Base-by-base conservation (phyloP, 1,140 invertebrate genomes). In the Geopemphigus sp. region DNA sequence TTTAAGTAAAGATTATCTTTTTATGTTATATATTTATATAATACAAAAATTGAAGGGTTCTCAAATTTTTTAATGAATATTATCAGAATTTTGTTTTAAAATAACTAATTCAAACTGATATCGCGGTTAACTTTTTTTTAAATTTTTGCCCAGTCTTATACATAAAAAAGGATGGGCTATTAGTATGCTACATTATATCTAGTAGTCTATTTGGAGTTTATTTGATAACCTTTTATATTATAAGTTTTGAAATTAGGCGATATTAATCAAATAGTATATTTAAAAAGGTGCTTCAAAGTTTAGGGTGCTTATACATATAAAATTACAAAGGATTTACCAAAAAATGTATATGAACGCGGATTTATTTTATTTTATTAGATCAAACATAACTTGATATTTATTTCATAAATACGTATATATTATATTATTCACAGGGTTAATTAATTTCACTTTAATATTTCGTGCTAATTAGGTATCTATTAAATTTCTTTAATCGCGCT, bases 241-340 rank as follows among this genome's bases (percentile, higher is more conserved):
- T 66, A 66, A 66, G n/a, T 11, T 12, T 68, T 68, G 0, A 50
- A 47, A 8, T 47, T 47, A 47, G 3, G 8, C 32, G 2, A 12
- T 68, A 5, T 29, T 53, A 29, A 29, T 26, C 45, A 5, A 26
- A 53, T 53, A 70, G 47, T 53, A 53, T 68, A 24, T 53, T 70
- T 70, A 70, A 70, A 17, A 53, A 53, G 68, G 68, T 70, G 68
- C 68, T 70, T 70, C 24, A 29, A 70, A 70, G 15, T 53, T 17
- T 70, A 70, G 47, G 68, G 47, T 70, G 47, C 68, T 70, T 70
- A 26, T 26, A 39, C 8, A 39, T 39, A 39, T 39, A 39, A 4
- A 39, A 53, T 26, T 1, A 53, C n/a, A 70, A 70, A 70, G 19
- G 53, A 26, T 47, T 53, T 50, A 50, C 24, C 5, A 53, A 2